A percentile compares a stretch with the other conserved stretches of the same genome.
These are phyloP conservation scores for Dicentrarchus labrax DNA, from an alignment of 2,113 vertebrate species.

Conservation along the genomic window DNA sequence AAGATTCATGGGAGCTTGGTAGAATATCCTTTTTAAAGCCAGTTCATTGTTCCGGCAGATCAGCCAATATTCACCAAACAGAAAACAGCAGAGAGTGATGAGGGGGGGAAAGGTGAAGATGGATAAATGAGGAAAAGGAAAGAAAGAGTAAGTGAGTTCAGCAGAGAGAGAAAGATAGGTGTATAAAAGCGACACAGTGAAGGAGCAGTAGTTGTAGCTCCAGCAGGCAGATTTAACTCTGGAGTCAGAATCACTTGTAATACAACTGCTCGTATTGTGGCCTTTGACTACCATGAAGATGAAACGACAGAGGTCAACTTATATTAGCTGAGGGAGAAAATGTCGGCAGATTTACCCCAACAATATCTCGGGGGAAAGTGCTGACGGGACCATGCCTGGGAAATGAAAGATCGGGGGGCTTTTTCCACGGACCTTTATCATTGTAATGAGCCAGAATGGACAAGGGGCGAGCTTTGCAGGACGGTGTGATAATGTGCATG, in stretches of 20 bases:
- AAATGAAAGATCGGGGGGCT: slow-evolving; percentile 52
- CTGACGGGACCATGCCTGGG: slow-evolving; percentile 53
- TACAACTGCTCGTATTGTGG: slow-evolving; percentile 52
- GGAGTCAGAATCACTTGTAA: slow-evolving; percentile 50
- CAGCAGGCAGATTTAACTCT: slow-evolving; percentile 37
- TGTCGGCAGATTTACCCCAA: slow-evolving; percentile 32
- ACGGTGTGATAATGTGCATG: slow-evolving; percentile 55
- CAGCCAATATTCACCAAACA: background rate
- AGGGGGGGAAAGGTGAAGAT: background rate
- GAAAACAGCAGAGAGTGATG: background rate
- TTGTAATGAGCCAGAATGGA: slow-evolving; percentile 65
- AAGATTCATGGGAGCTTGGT: background rate
- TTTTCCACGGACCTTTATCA: slow-evolving; percentile 69
- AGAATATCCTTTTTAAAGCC: background rate
- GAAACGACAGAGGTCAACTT: slow-evolving; percentile 52
- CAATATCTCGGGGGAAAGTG: slow-evolving; percentile 50
- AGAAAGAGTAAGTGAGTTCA: background rate
- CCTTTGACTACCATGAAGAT: slow-evolving; percentile 58
- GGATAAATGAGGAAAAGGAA: slow-evolving; percentile 4
- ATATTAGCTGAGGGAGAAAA: slow-evolving; percentile 35
- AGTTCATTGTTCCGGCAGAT: slow-evolving; percentile 9
- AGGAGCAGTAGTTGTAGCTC: background rate
- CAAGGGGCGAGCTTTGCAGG: slow-evolving; percentile 46
- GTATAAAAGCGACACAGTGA: background rate
- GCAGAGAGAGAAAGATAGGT: slow-evolving; percentile 1